Evolutionary conservation across 2,113 vertebrate species (phyloP).

Genomic region (Mesoclemmys tuberculata): DNA sequence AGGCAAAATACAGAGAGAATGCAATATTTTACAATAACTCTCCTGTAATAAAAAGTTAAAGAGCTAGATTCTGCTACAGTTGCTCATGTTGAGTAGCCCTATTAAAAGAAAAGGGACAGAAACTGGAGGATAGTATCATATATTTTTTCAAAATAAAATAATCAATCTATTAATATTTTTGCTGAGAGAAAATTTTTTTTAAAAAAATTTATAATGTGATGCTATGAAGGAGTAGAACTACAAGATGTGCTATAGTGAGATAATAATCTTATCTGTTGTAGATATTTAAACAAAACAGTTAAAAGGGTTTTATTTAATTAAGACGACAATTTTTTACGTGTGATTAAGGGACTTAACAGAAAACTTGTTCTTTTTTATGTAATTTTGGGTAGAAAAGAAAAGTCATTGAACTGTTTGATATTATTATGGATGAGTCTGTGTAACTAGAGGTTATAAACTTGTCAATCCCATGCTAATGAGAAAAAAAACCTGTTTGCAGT

Average conservation of each 20-base stretch:
- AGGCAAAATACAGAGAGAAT: background rate
- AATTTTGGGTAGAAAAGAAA: background rate
- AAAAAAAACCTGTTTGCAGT: conserved; percentile 35
- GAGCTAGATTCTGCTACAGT: background rate
- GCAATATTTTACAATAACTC: background rate
- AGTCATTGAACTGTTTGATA: background rate
- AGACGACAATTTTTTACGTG: conserved; percentile 15
- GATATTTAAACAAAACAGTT: conserved; percentile 48
- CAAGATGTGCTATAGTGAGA: background rate
- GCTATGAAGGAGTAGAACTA: background rate
- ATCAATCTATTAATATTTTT: background rate
- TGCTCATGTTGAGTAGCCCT: background rate
- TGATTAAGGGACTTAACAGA: background rate
- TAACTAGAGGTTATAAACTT: conserved; percentile 39
- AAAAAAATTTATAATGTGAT: background rate
- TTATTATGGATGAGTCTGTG: background rate
- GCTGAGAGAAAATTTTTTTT: background rate
- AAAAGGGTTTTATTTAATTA: conserved; percentile 54
- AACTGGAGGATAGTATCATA: background rate
- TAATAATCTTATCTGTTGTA: conserved; percentile 25
- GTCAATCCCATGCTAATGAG: conserved; percentile 48
- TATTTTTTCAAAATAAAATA: background rate
- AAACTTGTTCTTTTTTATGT: conserved; percentile 1
- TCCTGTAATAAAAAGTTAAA: background rate
- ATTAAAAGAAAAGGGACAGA: background rate